phyloP scores from a whole-genome alignment of 2,888 invertebrate genomes.

The Callinectes sapidus region DNA sequence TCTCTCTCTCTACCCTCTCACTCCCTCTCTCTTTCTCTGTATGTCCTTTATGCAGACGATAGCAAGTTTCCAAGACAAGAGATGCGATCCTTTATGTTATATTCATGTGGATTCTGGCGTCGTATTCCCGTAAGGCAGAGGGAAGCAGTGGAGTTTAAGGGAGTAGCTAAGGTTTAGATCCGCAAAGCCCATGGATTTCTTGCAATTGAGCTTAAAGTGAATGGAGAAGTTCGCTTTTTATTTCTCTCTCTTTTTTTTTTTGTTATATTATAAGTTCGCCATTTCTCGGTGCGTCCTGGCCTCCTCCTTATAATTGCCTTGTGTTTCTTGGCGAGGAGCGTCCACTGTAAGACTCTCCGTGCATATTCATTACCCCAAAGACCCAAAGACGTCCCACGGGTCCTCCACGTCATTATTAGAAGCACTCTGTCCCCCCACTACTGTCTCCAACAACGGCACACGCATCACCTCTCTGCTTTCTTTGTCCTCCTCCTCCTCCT shows the following conservation, averaged over 20 bases:
- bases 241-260: not conserved
- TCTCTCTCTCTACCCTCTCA: not conserved
- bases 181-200: not conserved
- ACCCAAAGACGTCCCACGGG: not conserved
- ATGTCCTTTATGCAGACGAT: conserved; percentile 13
- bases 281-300: not conserved
- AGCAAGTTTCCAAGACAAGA: conserved; percentile 12
- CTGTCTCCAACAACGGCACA: not conserved
- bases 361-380: not conserved
- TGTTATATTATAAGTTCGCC: not conserved
- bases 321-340: not conserved
- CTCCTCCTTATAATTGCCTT: not conserved
- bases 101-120: conserved; percentile 5
- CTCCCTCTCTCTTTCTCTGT: not conserved
- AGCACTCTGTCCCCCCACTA: not conserved
- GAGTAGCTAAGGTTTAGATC: not conserved
- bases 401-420: conserved; percentile 13
- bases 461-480: not conserved
- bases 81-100: conserved; percentile 17
- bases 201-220: not conserved
- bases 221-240: not conserved
- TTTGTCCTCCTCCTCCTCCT: not conserved
- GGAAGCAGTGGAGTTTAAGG: conserved; percentile 7
- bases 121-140: conserved; percentile 12
- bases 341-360: not conserved